Evolutionary conservation across 2,888 invertebrate genomes (phyloP), one percentile per base, ranked within the genome.

Genomic region (Strigamia crassipes): DNA sequence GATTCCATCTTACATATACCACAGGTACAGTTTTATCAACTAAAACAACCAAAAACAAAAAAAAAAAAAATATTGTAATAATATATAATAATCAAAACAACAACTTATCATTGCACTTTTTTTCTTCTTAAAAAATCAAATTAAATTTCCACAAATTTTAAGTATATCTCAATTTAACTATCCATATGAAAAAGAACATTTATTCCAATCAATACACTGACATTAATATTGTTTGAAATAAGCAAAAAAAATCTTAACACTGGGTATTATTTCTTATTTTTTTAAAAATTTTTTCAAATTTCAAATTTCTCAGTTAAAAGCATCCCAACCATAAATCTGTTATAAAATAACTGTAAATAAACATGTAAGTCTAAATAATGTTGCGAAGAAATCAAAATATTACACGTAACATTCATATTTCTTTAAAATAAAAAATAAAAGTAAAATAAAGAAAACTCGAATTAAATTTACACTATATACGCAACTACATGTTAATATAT

Each of bases 141-240:
- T n/a, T n/a, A n/a, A n/a, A 51, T 51, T 51, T 51, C n/a, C 13
- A 51, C 51, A 51, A n/a, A n/a, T n/a, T n/a, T n/a, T n/a, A n/a
- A n/a, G n/a, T n/a, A n/a, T n/a, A n/a, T 51, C 51, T 13, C 15
- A 51, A 51, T 51, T 51, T 51, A 51, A 51, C 51, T 51, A n/a
- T 51, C 51, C 51, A 51, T n/a, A 51, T 51, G 13, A 51, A 51
- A 51, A 51, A 51, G 13, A 51, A 51, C 51, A 51, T 51, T 51
- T 51, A 51, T 51, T 51, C 51, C 51, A 51, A 51, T 51, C 51
- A 51, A n/a, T 51, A 51, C 51, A 51, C 51, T 51, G 51, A 51
- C 51, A 51, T 51, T 51, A 51, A 51, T 51, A 51, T 51, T 51
- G 13, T 51, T n/a, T 51, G 51, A 51, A 51, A n/a, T n/a, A n/a